phyloP scores from a whole-genome alignment of 2,888 invertebrate species.

The Muschampia plurimacula region DNA sequence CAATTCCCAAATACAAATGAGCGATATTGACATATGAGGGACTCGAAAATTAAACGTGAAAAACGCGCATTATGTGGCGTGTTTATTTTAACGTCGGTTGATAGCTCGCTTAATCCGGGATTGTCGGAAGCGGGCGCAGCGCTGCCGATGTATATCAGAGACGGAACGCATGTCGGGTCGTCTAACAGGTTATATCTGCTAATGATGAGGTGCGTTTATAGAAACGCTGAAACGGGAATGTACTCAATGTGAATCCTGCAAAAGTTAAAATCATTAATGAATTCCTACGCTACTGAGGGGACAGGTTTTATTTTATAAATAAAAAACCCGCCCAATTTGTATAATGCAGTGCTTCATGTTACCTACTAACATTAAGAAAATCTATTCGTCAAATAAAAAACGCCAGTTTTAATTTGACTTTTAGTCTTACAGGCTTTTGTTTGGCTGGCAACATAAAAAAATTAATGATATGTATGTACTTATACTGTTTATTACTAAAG shows the following conservation, averaged over 20 bases:
- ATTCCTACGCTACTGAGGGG: too few relatives aligned
- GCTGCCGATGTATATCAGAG: constrained; percentile 7
- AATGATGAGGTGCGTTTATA: neutral
- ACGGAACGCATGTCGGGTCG: neutral
- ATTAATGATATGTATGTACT: too few relatives aligned
- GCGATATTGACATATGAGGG: constrained; percentile 17
- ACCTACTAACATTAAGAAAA: too few relatives aligned
- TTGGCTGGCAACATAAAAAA: too few relatives aligned
- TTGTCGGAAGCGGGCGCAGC: constrained; percentile 16
- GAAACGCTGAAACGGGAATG: neutral
- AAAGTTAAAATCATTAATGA: too few relatives aligned
- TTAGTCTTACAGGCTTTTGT: too few relatives aligned
- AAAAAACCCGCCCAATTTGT: too few relatives aligned
- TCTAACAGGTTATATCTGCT: neutral
- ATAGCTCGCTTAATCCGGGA: constrained; percentile 18
- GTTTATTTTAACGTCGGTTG: constrained; percentile 22
- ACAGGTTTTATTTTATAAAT: too few relatives aligned
- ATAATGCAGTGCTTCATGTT: too few relatives aligned
- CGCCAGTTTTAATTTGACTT: too few relatives aligned
- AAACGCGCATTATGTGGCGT: constrained; percentile 11
- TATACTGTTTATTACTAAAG: too few relatives aligned
- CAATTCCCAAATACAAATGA: constrained; percentile 12
- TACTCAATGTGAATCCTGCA: neutral
- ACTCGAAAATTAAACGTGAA: constrained; percentile 11
- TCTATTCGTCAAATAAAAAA: too few relatives aligned